Conservation (phyloP, 2,113 vertebrate species). For the Ahaetulla prasina region DNA sequence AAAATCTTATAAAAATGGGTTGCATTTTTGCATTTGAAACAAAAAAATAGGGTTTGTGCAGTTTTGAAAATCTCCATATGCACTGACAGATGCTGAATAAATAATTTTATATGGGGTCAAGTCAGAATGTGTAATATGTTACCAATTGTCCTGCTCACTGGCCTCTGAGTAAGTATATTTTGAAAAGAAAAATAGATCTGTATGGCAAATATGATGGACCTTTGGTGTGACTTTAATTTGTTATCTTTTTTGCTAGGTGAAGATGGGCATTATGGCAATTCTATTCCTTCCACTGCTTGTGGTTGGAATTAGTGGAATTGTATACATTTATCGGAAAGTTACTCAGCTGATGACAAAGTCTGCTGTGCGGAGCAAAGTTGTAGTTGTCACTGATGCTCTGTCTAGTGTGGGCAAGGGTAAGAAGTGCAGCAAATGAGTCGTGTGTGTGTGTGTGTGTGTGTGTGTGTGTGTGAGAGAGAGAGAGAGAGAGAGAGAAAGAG, state of each 20-base stretch:
- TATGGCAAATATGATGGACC: background rate
- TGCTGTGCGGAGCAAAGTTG: conserved; percentile 89
- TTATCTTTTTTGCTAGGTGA: conserved; percentile 53
- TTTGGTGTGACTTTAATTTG: background rate
- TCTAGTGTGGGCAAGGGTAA: conserved; percentile 90
- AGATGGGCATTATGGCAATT: conserved; percentile 77
- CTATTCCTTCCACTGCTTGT: conserved; percentile 82
- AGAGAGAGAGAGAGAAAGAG: too few relatives aligned
- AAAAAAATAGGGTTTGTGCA: background rate
- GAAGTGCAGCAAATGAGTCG: conserved; percentile 15
- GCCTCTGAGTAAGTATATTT: background rate
- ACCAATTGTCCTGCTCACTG: background rate
- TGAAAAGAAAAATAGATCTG: background rate
- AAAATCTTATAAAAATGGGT: background rate
- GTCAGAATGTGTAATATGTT: background rate
- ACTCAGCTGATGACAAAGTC: conserved; percentile 85
- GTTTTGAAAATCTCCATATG: background rate
- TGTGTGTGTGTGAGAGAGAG: too few relatives aligned
- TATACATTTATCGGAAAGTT: conserved; percentile 88
- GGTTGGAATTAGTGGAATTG: conserved; percentile 80
- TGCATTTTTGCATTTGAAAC: background rate
- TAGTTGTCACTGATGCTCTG: conserved; percentile 90
- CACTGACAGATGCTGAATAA: background rate
- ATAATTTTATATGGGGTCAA: background rate
- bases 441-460: background rate